Evolutionary conservation across 2,888 invertebrate genomes (phyloP).

Genomic region (Sarcophaga carnaria): DNA sequence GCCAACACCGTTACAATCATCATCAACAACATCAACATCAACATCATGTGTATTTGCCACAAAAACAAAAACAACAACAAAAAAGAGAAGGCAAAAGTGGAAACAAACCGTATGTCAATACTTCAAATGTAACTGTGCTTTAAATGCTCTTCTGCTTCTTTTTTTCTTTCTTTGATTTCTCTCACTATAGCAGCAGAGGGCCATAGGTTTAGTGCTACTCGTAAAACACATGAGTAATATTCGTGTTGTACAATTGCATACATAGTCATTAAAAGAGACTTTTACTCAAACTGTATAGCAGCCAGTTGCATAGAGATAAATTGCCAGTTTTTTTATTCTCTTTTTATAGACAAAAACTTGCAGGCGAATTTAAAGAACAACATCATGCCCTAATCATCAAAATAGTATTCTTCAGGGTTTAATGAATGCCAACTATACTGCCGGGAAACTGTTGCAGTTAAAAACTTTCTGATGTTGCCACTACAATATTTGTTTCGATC

Average conservation of each 20-base stretch:
- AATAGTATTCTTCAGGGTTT: no score
- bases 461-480: no score
- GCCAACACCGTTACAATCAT: neutral
- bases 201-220: slow-evolving; percentile 11
- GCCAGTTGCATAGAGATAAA: no score
- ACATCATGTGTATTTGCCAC: neutral
- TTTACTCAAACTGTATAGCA: neutral
- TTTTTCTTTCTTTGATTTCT: neutral
- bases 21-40: neutral
- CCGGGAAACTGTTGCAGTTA: no score
- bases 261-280: neutral
- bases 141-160: slow-evolving; percentile 20
- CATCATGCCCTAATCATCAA: no score
- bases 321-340: no score
- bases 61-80: neutral
- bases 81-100: neutral
- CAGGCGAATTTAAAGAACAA: no score
- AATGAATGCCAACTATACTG: no score
- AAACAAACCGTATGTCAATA: slow-evolving; percentile 40
- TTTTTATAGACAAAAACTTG: no score
- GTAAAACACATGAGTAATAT: slow-evolving; percentile 51
- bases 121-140: slow-evolving; percentile 48
- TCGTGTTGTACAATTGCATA: slow-evolving; percentile 47
- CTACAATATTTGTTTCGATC: no score
- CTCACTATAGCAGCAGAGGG: neutral